Evolutionary conservation across 2,888 invertebrate genomes (phyloP).

Genomic region (Neuroscelio doddi): DNA sequence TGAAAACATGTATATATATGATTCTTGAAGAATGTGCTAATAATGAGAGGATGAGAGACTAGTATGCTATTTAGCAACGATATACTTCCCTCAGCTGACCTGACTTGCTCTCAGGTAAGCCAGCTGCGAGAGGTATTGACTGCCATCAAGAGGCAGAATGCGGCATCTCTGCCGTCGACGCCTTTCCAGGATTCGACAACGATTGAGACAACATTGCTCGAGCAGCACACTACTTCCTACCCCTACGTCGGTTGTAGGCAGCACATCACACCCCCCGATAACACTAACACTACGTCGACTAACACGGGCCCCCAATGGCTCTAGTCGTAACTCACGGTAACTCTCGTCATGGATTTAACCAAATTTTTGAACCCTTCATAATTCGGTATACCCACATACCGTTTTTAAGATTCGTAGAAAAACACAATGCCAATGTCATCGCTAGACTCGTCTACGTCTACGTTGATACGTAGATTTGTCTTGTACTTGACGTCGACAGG

Average conservation of each 20-base stretch:
- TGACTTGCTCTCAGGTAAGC: conserved; percentile 71
- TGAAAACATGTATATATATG: background rate
- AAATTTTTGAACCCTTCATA: conserved; percentile 29
- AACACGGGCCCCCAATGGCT: conserved; percentile 71
- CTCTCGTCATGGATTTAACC: conserved; percentile 71
- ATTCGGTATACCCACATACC: no score
- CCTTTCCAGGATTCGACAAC: conserved; percentile 69
- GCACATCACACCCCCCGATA: conserved; percentile 71
- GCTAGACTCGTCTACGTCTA: background rate
- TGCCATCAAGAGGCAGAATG: conserved; percentile 70
- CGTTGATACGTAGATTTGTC: no score
- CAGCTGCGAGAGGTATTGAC: conserved; percentile 71
- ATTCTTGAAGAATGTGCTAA: background rate
- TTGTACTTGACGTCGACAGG: no score
- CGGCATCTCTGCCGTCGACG: conserved; percentile 65
- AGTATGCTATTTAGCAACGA: background rate
- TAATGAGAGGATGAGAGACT: background rate
- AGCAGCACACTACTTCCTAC: conserved; percentile 68
- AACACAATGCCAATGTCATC: conserved; percentile 1
- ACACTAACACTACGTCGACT: conserved; percentile 69
- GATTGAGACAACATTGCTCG: conserved; percentile 71
- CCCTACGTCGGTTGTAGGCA: conserved; percentile 69
- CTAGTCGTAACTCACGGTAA: conserved; percentile 70
- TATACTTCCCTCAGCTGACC: conserved; percentile 47
- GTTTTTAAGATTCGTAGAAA: no score